Conservation (phyloP, 2,113 vertebrate species). For the Glaucidium brasilianum region DNA sequence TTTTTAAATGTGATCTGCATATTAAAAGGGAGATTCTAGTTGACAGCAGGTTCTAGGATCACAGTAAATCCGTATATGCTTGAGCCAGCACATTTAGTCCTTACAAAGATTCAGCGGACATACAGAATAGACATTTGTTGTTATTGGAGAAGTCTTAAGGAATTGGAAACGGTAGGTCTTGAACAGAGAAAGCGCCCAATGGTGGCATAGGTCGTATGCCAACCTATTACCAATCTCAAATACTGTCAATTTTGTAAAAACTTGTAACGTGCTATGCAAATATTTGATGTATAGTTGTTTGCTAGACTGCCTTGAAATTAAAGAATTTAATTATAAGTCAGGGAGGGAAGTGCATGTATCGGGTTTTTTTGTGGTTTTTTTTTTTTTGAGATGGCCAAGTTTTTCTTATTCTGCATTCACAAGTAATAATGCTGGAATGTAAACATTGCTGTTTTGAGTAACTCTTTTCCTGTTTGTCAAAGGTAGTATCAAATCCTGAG, state of each 20-base stretch:
- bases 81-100: not conserved
- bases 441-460: not conserved
- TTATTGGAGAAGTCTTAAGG: not conserved
- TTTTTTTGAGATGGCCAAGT: not conserved
- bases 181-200: not conserved
- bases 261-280: not conserved
- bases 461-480: not conserved
- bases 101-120: not conserved
- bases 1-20: not conserved
- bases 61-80: not conserved
- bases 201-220: not conserved
- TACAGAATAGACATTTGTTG: not conserved
- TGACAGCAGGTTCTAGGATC: not conserved
- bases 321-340: not conserved
- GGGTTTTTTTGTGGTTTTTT: too few species aligned
- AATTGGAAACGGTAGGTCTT: not conserved
- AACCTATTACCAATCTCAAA: not conserved
- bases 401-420: not conserved
- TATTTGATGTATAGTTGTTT: not conserved
- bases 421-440: not conserved
- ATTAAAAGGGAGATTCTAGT: not conserved
- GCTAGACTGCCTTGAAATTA: not conserved
- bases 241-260: not conserved
- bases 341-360: not conserved
- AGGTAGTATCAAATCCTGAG: not conserved